Base-by-base conservation (phyloP, 2,888 invertebrate species). In the Coelinius sp. region DNA sequence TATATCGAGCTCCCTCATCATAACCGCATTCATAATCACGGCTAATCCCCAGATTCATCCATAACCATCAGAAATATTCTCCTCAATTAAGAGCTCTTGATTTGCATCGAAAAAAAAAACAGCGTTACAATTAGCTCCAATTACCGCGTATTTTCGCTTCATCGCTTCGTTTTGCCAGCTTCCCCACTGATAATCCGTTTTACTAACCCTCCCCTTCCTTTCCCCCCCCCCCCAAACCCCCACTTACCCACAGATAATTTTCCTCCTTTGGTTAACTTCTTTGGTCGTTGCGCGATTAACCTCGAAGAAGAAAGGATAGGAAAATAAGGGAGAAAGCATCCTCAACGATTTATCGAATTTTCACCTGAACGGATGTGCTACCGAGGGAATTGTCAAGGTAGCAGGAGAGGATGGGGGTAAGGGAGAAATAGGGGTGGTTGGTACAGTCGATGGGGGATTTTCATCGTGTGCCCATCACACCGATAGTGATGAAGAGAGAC, bases 401-500 rank as follows among this genome's bases (percentile, higher is more conserved):
- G 38, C 38, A 56, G 49, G 71, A 49, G 69, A 66, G 66, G 73
- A 63, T 69, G 73, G 64, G 20, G 46, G 6, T 59, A 27, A 31
- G 56, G n/a, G n/a, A n/a, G n/a, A n/a, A n/a, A n/a, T n/a, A n/a
- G n/a, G 27, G 56, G 56, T 25, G 25, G 27, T 53, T 24, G 53
- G 53, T 24, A 25, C 25, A 10, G 25, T 24, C 49, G 64, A 46
- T 17, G 41, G 12, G 22, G 22, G 46, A 65, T 75, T 78, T 76
- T 73, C 78, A 78, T 69, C 73, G 71, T 46, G 70, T 73, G 75
- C 72, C 73, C 72, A 73, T 78, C 76, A 73, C 64, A 31, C 65
- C 35, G 31, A 14, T 69, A 71, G 72, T 76, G 74, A 76, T 75
- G 75, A 75, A 73, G 75, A 75, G 75, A 71, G 76, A 78, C 76